Evolutionary conservation across 2,797 vertebrate species (phyloP), one percentile per base, ranked within the genome.

Genomic region (Sylvia borin): DNA sequence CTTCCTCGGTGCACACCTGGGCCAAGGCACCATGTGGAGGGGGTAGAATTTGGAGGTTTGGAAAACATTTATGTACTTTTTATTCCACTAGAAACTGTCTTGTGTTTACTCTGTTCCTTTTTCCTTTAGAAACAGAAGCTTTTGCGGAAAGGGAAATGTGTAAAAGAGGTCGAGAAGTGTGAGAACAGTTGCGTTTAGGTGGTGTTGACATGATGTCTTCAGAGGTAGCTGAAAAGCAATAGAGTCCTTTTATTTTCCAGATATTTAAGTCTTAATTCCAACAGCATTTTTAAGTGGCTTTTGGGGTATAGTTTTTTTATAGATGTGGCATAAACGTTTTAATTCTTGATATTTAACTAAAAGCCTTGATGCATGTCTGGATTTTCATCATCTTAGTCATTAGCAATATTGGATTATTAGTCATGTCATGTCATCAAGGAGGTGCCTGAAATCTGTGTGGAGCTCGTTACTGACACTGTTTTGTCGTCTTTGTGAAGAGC

Each of bases 381-480:
- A 50, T 92, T 95, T 93, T 93, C 57, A 80, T 89, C 92, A 82
- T 74, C 65, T 79, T 73, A 40, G 57, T 95, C 92, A 67, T 92
- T 92, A 87, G 86, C 42, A 54, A 42, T 87, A 80, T 77, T 94
- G 78, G 81, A 71, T 38, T 74, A 85, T 93, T 88, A 91, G 78
- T 93, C 84, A 88, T 16, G 27, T 75, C 51, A 73, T 62, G 58
- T 91, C 70, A 93, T 71, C 65, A 60, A 60, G 82, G 78, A 94
- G 77, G 70, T 95, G 88, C 90, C 77, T 91, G 86, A 58, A 81
- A 66, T 74, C 67, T 90, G 67, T 71, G 50, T 50, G 42, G 70
- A 88, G 67, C 75, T 93, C 45, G 6, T 94, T 95, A 45, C 60
- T 92, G 42, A 48, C 62, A 66, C 38, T 82, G 20, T 93, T 93